Evolutionary conservation across 2,888 invertebrate species (phyloP).

Genomic region (Drosophila limbata): DNA sequence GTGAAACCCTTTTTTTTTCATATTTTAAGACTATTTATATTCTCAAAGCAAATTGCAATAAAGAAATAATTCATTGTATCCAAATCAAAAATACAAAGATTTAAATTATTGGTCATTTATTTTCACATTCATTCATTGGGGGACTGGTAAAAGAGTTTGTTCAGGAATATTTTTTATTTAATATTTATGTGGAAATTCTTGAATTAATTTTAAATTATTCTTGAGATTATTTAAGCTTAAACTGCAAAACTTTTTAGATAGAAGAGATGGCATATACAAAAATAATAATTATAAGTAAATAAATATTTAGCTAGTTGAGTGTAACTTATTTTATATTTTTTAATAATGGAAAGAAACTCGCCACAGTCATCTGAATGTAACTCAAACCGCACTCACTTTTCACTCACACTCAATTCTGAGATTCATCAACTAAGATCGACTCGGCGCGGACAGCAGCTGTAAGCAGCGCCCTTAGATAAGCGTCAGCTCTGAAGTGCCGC

Average conservation of each 20-base stretch:
- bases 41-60: slow-evolving; percentile 32
- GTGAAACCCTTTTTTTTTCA: slow-evolving; percentile 40
- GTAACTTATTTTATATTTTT: neutral
- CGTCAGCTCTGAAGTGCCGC: slow-evolving; percentile 25
- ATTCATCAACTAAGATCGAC: slow-evolving; percentile 42
- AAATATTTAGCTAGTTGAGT: neutral
- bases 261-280: neutral
- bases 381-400: slow-evolving; percentile 4
- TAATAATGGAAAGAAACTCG: neutral
- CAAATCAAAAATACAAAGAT: neutral
- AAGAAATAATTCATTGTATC: slow-evolving; percentile 21
- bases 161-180: too few species aligned
- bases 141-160: neutral
- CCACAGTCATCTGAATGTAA: neutral
- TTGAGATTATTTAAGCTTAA: neutral
- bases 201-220: neutral
- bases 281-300: neutral
- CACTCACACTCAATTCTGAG: slow-evolving; percentile 16
- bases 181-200: neutral
- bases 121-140: neutral
- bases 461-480: slow-evolving; percentile 59
- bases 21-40: slow-evolving; percentile 34
- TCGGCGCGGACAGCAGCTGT: slow-evolving; percentile 15
- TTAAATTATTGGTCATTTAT: neutral
- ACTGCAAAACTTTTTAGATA: neutral